Evolutionary conservation across 2,888 invertebrate species (phyloP).

Genomic region (Laothoe populi): DNA sequence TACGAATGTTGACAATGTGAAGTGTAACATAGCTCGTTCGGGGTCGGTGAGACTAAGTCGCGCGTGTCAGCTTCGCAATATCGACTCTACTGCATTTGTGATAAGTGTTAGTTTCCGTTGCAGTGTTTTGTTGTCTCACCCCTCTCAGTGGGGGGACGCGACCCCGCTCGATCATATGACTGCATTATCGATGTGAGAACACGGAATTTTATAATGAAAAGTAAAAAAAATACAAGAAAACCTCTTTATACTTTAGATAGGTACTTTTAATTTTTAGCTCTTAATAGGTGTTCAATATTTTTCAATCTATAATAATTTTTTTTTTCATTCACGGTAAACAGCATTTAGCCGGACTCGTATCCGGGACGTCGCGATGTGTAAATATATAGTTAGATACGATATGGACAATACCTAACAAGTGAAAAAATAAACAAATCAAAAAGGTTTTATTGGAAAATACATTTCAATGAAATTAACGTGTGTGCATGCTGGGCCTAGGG

Average conservation of each 20-base stretch:
- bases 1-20: conserved; percentile 18
- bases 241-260: conserved; percentile 76
- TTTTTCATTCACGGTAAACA: conserved; percentile 56
- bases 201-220: conserved; percentile 59
- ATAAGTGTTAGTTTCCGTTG: conserved; percentile 60
- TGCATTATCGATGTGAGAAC: conserved; percentile 37
- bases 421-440: conserved; percentile 55
- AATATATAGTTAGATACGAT: conserved; percentile 80
- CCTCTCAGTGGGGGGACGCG: conserved; percentile 23
- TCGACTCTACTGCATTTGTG: conserved; percentile 62
- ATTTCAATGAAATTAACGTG: conserved; percentile 75
- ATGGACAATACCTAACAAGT: conserved; percentile 85
- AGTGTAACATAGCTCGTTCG: conserved; percentile 46
- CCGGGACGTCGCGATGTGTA: conserved; percentile 60
- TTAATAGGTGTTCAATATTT: conserved; percentile 83
- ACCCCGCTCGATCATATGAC: conserved; percentile 50
- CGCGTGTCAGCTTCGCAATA: conserved; percentile 56
- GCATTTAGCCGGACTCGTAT: conserved; percentile 63
- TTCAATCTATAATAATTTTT: conserved; percentile 65
- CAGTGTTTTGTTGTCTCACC: conserved; percentile 44
- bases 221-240: conserved; percentile 40
- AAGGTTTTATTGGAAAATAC: conserved; percentile 82
- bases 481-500: conserved; percentile 66
- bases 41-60: conserved; percentile 50
- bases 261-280: conserved; percentile 81